These are phyloP conservation scores for Cossypha niveicapilla DNA, from an alignment of 2,797 vertebrate species.

Conservation along the genomic window DNA sequence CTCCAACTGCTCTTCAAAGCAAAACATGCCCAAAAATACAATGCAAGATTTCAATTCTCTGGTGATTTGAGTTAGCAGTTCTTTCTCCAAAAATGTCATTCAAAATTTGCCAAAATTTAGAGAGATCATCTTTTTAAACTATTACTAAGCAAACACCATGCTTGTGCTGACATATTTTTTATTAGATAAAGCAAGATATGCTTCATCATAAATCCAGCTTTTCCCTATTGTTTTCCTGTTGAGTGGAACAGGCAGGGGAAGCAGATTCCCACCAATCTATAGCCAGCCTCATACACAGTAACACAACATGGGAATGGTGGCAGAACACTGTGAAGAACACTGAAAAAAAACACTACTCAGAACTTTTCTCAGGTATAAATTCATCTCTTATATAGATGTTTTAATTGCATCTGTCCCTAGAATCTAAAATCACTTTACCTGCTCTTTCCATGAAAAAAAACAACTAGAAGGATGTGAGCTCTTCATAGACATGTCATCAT, in stretches of 20 bases:
- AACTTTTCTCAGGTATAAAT: neutral
- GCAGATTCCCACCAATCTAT: neutral
- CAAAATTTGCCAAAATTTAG: neutral
- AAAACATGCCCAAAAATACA: neutral
- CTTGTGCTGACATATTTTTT: neutral
- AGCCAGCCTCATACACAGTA: neutral
- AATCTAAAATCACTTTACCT: neutral
- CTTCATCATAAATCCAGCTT: neutral
- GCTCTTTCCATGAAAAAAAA: neutral
- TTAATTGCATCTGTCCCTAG: neutral
- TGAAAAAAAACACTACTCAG: neutral
- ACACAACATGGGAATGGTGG: rapidly evolving
- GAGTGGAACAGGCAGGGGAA: neutral
- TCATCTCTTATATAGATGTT: neutral
- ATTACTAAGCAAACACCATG: neutral
- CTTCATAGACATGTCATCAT: rapidly evolving
- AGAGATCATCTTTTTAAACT: neutral
- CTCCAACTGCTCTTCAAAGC: neutral
- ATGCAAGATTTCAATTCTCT: neutral
- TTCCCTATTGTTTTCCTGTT: neutral
- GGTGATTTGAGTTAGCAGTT: neutral
- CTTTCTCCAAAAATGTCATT: neutral
- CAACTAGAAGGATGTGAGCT: neutral
- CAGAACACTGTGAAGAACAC: neutral
- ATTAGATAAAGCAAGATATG: neutral